phyloP scores from a whole-genome alignment of 1,140 invertebrate genomes.

The Sycophila sp. region DNA sequence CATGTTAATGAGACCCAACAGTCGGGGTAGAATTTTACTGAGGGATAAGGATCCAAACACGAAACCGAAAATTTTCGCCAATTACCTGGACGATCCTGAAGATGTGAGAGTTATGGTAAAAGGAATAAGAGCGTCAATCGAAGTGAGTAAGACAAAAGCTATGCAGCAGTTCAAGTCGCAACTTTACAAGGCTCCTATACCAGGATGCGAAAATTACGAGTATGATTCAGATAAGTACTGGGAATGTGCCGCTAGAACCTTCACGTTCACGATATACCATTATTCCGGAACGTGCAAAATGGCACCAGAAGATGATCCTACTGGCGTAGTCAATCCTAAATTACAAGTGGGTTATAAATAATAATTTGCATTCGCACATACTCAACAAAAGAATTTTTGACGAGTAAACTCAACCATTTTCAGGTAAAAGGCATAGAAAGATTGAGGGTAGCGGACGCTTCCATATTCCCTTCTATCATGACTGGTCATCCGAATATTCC shows the following conservation, averaged over 20 bases:
- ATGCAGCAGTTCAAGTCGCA: constrained; percentile 71
- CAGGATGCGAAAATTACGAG: constrained; percentile 72
- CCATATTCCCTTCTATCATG: constrained; percentile 70
- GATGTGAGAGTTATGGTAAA: constrained; percentile 73
- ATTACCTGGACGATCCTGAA: constrained; percentile 76
- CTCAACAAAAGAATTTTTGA: too few species aligned
- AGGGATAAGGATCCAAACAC: constrained; percentile 74
- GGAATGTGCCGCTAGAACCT: constrained; percentile 74
- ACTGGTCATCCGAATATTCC: constrained; percentile 74
- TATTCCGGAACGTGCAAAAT: constrained; percentile 87
- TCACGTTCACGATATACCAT: constrained; percentile 81
- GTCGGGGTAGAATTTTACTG: constrained; percentile 76
- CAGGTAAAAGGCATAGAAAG: constrained; percentile 74
- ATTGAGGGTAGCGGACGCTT: constrained; percentile 81
- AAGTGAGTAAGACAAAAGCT: constrained; percentile 69
- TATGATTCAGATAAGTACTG: constrained; percentile 79
- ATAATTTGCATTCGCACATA: background rate
- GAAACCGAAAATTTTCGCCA: constrained; percentile 84
- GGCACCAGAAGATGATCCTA: constrained; percentile 75
- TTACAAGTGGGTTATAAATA: constrained; percentile 60
- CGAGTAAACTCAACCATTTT: too few species aligned
- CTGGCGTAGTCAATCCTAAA: constrained; percentile 77
- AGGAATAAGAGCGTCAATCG: constrained; percentile 71
- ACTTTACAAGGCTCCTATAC: constrained; percentile 71
- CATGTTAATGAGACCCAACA: constrained; percentile 79